Evolutionary conservation across 2,888 invertebrate genomes (phyloP).

Genomic region (Nymphalis polychloros): DNA sequence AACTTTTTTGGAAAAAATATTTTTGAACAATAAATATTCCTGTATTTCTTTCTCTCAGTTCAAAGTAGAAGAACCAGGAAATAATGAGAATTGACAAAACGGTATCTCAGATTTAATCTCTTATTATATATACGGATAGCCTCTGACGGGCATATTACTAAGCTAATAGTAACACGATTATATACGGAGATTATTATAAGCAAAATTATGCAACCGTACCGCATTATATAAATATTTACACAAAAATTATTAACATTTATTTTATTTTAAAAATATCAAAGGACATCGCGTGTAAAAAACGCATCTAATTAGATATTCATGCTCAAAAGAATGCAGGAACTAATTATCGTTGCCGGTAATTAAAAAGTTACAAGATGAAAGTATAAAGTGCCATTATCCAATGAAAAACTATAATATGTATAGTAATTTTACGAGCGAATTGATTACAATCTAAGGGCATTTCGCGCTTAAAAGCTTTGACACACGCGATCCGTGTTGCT

Average conservation of each 20-base stretch:
- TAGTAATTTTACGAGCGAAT: conserved; percentile 34
- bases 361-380: conserved; percentile 35
- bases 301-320: conserved; percentile 24
- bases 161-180: too few species aligned
- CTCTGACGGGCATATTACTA: too few species aligned
- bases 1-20: too few species aligned
- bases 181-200: too few species aligned
- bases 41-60: too few species aligned
- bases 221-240: neutral
- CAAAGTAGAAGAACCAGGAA: too few species aligned
- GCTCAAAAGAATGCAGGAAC: conserved; percentile 24
- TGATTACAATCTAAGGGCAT: conserved; percentile 37
- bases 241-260: neutral
- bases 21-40: too few species aligned
- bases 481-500: conserved; percentile 30
- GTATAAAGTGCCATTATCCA: conserved; percentile 33
- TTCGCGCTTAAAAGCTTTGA: conserved; percentile 32
- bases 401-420: conserved; percentile 20
- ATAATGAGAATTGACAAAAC: too few species aligned
- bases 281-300: conserved; percentile 19
- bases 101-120: too few species aligned
- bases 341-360: conserved; percentile 30
- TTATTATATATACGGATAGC: too few species aligned
- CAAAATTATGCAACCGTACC: too few species aligned
- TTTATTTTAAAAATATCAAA: neutral